Conservation (phyloP, 1,140 invertebrate genomes). For the Fopius arisanus region DNA sequence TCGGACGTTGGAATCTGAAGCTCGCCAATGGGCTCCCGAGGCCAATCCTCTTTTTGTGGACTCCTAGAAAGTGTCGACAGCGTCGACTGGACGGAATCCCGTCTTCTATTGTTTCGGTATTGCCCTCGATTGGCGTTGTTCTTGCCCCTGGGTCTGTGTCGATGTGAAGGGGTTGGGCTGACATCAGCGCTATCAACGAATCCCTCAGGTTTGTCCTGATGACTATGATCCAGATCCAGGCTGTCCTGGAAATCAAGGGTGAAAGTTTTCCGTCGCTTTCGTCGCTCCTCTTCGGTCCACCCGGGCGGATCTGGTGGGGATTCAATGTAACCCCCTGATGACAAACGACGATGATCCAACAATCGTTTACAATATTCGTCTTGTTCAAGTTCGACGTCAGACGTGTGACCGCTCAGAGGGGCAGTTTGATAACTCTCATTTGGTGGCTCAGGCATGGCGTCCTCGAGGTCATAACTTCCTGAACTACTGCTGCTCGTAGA, state of each 20-base stretch:
- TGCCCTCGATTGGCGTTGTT: conserved; percentile 46
- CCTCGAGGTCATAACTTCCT: conserved; percentile 65
- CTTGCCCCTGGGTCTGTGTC: conserved; percentile 62
- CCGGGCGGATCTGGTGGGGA: conserved; percentile 73
- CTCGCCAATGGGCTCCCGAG: conserved; percentile 59
- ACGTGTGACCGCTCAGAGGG: conserved; percentile 42
- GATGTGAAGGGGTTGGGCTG: conserved; percentile 64
- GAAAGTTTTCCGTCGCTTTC: conserved; percentile 72
- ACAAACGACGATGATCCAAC: conserved; percentile 72
- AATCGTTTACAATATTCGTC: conserved; percentile 46
- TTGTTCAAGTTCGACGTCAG: conserved; percentile 52
- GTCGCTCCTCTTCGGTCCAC: conserved; percentile 73
- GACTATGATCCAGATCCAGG: conserved; percentile 60
- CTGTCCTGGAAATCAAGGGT: conserved; percentile 72
- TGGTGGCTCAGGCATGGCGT: conserved; percentile 52
- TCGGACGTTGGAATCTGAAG: conserved; percentile 71
- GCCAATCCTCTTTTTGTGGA: conserved; percentile 61
- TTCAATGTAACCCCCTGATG: conserved; percentile 81
- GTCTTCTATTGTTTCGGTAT: conserved; percentile 55
- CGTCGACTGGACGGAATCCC: conserved; percentile 63
- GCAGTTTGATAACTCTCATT: conserved; percentile 44
- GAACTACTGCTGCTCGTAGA: conserved; percentile 66
- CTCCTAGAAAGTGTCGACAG: conserved; percentile 39
- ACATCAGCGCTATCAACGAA: conserved; percentile 66
- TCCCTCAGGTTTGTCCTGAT: conserved; percentile 36